These are phyloP conservation scores for Propithecus perrieri DNA, from an alignment of 2,797 vertebrate species.

Conservation along the genomic window DNA sequence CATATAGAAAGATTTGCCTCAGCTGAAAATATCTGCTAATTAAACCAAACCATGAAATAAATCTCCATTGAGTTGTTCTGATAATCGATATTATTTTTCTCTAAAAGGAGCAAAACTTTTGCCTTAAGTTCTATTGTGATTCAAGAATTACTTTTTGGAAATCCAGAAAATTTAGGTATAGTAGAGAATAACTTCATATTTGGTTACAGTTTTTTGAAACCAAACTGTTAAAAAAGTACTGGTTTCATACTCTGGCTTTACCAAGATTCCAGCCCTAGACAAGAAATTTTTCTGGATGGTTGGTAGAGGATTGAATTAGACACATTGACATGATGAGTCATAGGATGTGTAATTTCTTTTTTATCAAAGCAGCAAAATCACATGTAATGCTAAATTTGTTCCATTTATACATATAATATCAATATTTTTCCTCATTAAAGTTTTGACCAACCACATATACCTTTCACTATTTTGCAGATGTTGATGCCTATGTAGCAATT, in stretches of 20 bases:
- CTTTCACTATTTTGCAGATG: background rate
- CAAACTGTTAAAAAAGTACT: background rate
- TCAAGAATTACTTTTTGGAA: conserved; percentile 20
- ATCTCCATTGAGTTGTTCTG: background rate
- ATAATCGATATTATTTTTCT: background rate
- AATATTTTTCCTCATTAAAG: background rate
- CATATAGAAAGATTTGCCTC: background rate
- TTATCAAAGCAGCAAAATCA: background rate
- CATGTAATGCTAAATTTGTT: background rate
- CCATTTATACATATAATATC: background rate
- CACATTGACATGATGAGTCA: background rate
- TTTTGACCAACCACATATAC: background rate
- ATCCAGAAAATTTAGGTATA: background rate
- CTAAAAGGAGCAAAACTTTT: background rate
- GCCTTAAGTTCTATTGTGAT: background rate
- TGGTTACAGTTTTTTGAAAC: background rate
- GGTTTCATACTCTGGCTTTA: background rate
- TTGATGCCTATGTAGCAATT: background rate
- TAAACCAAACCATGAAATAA: conserved; percentile 37
- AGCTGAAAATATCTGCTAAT: conserved; percentile 7
- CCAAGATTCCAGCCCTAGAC: background rate
- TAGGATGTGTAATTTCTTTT: background rate
- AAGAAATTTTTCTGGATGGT: background rate
- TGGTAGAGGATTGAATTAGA: background rate
- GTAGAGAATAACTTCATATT: background rate